phyloP scores from a whole-genome alignment of 2,888 invertebrate genomes.

The Tiphia femorata region DNA sequence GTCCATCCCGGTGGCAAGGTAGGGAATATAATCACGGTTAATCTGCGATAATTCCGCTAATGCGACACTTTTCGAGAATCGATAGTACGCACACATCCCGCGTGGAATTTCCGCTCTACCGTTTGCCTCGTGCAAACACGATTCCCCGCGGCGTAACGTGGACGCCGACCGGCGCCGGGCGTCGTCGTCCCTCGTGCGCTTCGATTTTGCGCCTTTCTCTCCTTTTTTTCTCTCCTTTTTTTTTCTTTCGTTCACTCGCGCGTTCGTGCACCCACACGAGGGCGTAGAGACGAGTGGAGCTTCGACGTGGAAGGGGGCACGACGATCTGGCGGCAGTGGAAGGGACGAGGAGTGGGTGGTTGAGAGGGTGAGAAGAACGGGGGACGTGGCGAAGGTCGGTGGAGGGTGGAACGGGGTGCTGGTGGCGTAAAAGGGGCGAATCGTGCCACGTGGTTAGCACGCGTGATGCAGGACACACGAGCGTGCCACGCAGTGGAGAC shows the following conservation, averaged over 20 bases:
- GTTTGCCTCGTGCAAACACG: constrained; percentile 44
- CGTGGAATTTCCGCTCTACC: constrained; percentile 39
- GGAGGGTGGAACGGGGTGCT: constrained; percentile 16
- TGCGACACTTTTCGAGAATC: constrained; percentile 36
- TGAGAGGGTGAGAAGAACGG: constrained; percentile 1
- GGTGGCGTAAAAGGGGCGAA: constrained; percentile 36
- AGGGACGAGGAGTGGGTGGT: constrained; percentile 10
- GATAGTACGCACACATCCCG: constrained; percentile 36
- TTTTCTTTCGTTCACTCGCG: constrained; percentile 4
- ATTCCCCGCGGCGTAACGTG: constrained; percentile 14
- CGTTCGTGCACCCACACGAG: background rate
- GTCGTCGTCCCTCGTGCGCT: background rate
- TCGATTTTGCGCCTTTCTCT: constrained; percentile 2
- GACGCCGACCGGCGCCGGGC: background rate
- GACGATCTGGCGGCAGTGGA: background rate
- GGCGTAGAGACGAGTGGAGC: background rate
- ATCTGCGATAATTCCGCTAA: constrained; percentile 47
- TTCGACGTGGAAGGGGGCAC: background rate
- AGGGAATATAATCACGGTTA: constrained; percentile 26
- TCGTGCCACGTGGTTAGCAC: constrained; percentile 44
- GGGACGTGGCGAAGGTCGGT: background rate
- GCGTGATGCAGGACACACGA: constrained; percentile 31
- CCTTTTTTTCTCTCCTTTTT: background rate
- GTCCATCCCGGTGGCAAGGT: background rate
- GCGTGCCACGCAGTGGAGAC: too few species aligned